Base-by-base conservation (phyloP, 1,140 invertebrate species). In the Aphaenogaster ashmeadi region DNA sequence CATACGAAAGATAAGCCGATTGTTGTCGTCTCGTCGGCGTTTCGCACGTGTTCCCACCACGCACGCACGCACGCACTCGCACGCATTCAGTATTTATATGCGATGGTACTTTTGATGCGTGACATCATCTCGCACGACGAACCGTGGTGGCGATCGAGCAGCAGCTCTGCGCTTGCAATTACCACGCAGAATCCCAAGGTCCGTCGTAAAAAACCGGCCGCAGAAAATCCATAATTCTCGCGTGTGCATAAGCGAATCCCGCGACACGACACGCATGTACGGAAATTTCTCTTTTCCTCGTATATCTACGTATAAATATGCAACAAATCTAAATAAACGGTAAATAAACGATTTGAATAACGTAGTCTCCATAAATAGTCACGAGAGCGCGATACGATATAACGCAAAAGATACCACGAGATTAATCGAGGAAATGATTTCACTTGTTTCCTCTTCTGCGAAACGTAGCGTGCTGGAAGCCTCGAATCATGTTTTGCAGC, bases 71-170 rank as follows among this genome's bases (percentile, higher is more conserved):
- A 9, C 52, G 36, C 72, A 21, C 52, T 5, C 72, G 77, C 60
- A 47, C 77, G 58, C 38, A 72, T 7, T 54, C 36, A 41, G 18
- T 87, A 64, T 66, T 66, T 66, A 86, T 36, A 67, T 66, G 47
- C 71, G 67, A 41, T 50, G 36, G 11, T 72, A 90, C 89, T 91
- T 90, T 71, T 86, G 81, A 91, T 90, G 88, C 90, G 90, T 91
- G 90, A 91, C 89, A 90, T 90, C 89, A 91, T 86, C 87, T 41
- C 64, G 69, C 69, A 56, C 27, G 47, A 50, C 78, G 44, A 71
- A 72, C 44, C 38, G 47, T 33, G 47, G 36, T 50, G 38, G 56
- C 41, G 36, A 60, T 50, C 47, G 54, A 44, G 52, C 77, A 54
- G 56, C 62, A 78, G 41, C 21, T 71, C 44, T n/a, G 11, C 75